Conservation (phyloP, 2,113 vertebrate species). For the Mastomys natalensis region DNA sequence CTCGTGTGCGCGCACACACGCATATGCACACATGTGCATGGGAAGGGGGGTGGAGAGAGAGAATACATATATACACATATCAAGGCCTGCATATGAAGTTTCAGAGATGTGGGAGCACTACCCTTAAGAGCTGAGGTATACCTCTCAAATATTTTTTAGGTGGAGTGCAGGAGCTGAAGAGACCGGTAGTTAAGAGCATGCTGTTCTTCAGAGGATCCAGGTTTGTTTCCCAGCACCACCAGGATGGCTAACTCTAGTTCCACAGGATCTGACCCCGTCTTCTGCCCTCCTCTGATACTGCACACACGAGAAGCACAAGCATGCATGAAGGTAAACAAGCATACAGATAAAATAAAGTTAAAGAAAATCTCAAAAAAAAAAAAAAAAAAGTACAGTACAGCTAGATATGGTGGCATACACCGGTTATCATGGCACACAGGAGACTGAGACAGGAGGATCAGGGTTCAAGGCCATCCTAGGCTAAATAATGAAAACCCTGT, state of each 20-base stretch:
- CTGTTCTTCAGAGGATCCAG: not conserved
- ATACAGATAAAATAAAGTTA: not conserved
- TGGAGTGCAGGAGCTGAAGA: not conserved
- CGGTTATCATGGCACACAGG: not conserved
- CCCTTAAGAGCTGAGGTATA: not conserved
- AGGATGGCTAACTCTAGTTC: not conserved
- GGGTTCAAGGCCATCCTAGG: not conserved
- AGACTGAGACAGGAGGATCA: not conserved
- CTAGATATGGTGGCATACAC: not conserved
- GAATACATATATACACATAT: not conserved
- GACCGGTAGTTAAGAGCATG: not conserved
- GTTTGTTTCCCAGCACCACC: not conserved
- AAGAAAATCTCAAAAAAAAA: not conserved
- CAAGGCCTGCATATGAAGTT: not conserved
- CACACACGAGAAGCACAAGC: not conserved
- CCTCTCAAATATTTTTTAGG: not conserved
- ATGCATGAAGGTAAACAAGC: not conserved
- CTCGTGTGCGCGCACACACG: no score
- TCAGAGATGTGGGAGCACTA: conserved; percentile 30
- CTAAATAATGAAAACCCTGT: not conserved
- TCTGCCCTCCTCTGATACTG: not conserved
- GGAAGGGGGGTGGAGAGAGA: not conserved
- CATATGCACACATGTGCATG: no score
- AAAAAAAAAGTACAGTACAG: not conserved
- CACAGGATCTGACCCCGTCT: not conserved